Percentiles rank a stretch among this genome's conserved stretches.
Conservation (phyloP, 1,140 invertebrate genomes). For the Drosophila tani region DNA sequence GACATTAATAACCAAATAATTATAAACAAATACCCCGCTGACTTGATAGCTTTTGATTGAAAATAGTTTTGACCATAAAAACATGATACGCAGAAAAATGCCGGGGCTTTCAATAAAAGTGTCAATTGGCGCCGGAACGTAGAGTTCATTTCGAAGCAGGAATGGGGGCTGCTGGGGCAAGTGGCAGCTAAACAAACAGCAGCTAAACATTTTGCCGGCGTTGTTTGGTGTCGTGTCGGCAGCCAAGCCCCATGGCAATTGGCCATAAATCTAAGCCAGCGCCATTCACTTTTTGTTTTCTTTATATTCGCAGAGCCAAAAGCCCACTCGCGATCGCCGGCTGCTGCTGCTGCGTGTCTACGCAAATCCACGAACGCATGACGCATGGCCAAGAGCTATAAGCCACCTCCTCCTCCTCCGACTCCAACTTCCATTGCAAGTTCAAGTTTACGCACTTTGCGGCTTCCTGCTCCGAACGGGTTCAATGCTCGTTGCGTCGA, state of each 20-base stretch:
- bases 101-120: conserved; percentile 53
- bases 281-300: conserved; percentile 73
- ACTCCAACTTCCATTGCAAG: conserved; percentile 42
- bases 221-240: conserved; percentile 76
- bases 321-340: conserved; percentile 14
- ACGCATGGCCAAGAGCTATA: conserved; percentile 35
- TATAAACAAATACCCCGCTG: background rate
- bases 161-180: background rate
- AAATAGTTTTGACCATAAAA: conserved; percentile 32
- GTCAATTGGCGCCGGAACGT: conserved; percentile 49
- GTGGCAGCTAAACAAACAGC: conserved; percentile 52
- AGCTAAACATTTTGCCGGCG: conserved; percentile 62
- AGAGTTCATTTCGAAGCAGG: background rate
- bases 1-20: conserved; percentile 1
- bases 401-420: conserved; percentile 27
- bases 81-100: conserved; percentile 50
- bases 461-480: conserved; percentile 59
- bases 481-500: conserved; percentile 46
- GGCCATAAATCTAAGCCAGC: conserved; percentile 69
- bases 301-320: conserved; percentile 13
- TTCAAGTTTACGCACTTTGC: conserved; percentile 74
- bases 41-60: conserved; percentile 23
- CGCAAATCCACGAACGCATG: conserved; percentile 58
- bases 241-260: conserved; percentile 78
- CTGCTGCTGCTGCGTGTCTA: conserved; percentile 50